phyloP scores from a whole-genome alignment of 2,888 invertebrate genomes.

The Agrilus biguttatus region DNA sequence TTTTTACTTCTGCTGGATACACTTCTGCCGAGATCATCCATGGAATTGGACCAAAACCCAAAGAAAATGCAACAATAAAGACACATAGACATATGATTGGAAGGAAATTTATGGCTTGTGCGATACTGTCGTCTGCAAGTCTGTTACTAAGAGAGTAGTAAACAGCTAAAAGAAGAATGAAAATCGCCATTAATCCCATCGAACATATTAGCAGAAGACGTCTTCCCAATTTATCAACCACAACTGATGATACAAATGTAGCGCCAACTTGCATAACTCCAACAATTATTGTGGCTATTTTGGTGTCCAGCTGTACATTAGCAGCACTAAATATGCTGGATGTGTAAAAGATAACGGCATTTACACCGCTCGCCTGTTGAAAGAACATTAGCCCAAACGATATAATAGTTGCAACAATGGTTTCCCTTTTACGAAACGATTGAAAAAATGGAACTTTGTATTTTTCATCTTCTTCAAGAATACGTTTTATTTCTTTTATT shows the following conservation, averaged over 20 bases:
- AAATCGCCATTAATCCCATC: conserved; percentile 52
- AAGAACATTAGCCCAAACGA: conserved; percentile 55
- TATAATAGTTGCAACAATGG: conserved; percentile 37
- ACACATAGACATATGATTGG: conserved; percentile 58
- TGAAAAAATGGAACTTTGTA: conserved; percentile 39
- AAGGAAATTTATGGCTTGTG: conserved; percentile 50
- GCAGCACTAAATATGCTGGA: conserved; percentile 55
- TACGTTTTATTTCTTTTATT: conserved; percentile 39
- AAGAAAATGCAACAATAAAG: conserved; percentile 64
- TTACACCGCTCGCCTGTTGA: conserved; percentile 75
- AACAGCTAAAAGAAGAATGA: conserved; percentile 51
- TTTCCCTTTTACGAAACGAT: conserved; percentile 44
- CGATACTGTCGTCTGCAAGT: conserved; percentile 25
- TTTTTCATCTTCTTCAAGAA: conserved; percentile 33
- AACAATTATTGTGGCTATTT: conserved; percentile 57
- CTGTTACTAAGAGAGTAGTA: conserved; percentile 43
- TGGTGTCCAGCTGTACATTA: conserved; percentile 39
- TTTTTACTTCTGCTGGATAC: conserved; percentile 65
- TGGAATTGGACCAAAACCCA: conserved; percentile 78
- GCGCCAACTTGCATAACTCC: conserved; percentile 67
- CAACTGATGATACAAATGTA: conserved; percentile 57
- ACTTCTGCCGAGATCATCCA: conserved; percentile 76
- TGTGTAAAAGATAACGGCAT: conserved; percentile 71
- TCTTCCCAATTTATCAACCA: conserved; percentile 71
- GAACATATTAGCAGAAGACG: conserved; percentile 60